Percentiles rank a stretch among this genome's conserved stretches.
These are phyloP conservation scores for Chromis chromis DNA, from an alignment of 2,797 vertebrate genomes.

Conservation along the genomic window DNA sequence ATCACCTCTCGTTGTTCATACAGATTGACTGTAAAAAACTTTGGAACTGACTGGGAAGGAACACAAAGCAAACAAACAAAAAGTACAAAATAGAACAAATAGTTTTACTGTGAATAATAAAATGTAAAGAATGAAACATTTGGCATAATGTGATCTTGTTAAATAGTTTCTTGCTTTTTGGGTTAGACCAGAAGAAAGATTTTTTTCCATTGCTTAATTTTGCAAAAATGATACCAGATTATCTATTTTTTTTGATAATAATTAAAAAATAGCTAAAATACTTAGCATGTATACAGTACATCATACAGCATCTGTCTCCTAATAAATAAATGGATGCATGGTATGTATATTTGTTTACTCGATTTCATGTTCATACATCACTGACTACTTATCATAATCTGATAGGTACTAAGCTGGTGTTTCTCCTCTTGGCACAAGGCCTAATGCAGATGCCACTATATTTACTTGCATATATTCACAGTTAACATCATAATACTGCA, in stretches of 20 bases:
- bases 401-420: constrained; percentile 34
- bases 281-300: not conserved
- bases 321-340: constrained; percentile 19
- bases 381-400: constrained; percentile 38
- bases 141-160: not conserved
- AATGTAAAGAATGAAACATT: not conserved
- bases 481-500: not conserved
- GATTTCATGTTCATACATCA: constrained; percentile 23
- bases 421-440: constrained; percentile 33
- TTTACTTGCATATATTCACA: constrained; percentile 29
- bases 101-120: too few species aligned
- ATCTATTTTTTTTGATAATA: not conserved
- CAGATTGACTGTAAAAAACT: constrained; percentile 20
- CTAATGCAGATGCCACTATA: constrained; percentile 38
- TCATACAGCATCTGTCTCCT: constrained; percentile 20
- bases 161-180: not conserved
- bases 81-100: too few species aligned
- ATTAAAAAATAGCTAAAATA: not conserved
- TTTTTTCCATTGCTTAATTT: not conserved
- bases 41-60: not conserved
- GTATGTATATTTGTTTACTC: constrained; percentile 36
- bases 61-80: not conserved
- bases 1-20: constrained; percentile 43
- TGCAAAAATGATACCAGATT: not conserved
- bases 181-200: not conserved